A percentile compares a stretch with the other conserved stretches of the same genome.
These are phyloP conservation scores for Phacellophora camtschatica DNA, from an alignment of 30 jellyfish, hydroid and myxozoan genomes.

Conservation along the genomic window DNA sequence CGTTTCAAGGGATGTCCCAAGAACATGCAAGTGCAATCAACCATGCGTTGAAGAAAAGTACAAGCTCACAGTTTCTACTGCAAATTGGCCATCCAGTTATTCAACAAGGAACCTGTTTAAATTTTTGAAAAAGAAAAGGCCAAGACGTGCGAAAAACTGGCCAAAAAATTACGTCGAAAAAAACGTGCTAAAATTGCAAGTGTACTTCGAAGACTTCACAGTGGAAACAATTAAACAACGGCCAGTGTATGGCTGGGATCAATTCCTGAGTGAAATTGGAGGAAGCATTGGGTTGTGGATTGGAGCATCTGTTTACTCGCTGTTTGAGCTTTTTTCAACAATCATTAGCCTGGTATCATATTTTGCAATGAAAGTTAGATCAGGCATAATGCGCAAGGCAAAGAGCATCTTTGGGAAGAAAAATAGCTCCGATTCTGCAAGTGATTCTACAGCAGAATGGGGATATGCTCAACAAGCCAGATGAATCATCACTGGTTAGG, in stretches of 20 bases:
- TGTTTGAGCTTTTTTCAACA: slow-evolving; percentile 10
- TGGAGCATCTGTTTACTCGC: slow-evolving; percentile 64
- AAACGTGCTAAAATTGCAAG: slow-evolving; percentile 1
- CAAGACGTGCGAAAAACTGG: neutral
- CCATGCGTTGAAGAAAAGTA: slow-evolving; percentile 32
- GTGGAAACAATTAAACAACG: slow-evolving; percentile 41
- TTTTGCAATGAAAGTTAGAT: neutral
- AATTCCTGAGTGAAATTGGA: slow-evolving; percentile 48
- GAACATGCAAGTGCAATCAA: slow-evolving; percentile 1
- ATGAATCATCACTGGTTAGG: too few species aligned
- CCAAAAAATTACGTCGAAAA: neutral
- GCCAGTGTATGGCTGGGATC: neutral
- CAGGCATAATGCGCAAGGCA: too few species aligned
- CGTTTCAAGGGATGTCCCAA: neutral
- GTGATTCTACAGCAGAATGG: too few species aligned
- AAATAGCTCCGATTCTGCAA: too few species aligned
- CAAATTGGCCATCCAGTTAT: slow-evolving; percentile 22
- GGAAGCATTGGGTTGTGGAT: slow-evolving; percentile 53
- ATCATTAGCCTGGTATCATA: neutral
- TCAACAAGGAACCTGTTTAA: neutral
- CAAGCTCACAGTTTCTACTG: neutral
- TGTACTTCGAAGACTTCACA: slow-evolving; percentile 26
- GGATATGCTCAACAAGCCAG: too few species aligned
- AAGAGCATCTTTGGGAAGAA: too few species aligned
- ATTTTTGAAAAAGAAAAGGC: neutral